Percentiles rank a stretch among this genome's conserved stretches.
These are phyloP conservation scores for Palythoa grandiflora DNA, from an alignment of 92 coral and sea anemone species.

Conservation along the genomic window DNA sequence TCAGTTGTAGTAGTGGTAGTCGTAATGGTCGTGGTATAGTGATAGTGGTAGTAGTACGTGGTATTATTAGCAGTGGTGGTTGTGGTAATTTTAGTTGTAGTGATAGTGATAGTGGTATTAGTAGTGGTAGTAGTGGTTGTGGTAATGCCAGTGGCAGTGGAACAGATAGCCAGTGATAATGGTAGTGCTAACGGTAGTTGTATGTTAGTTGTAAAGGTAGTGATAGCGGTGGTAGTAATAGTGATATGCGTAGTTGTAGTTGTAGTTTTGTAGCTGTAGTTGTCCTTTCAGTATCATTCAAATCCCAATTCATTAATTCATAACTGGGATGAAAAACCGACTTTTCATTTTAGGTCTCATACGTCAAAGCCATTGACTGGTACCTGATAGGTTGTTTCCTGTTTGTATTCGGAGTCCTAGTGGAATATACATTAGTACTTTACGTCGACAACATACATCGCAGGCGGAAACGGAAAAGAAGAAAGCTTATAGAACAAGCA, in stretches of 20 bases:
- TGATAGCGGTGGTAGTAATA: too few species aligned
- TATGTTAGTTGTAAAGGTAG: too few species aligned
- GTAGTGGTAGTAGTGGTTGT: background rate
- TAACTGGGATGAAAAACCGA: background rate
- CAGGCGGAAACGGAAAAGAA: slow-evolving; percentile 56
- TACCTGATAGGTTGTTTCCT: slow-evolving; percentile 98
- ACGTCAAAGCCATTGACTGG: slow-evolving; percentile 98
- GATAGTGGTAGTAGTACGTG: too few species aligned
- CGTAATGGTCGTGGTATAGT: too few species aligned
- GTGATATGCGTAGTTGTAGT: too few species aligned
- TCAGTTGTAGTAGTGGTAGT: background rate
- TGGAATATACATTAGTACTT: slow-evolving; percentile 91
- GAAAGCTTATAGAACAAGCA: slow-evolving; percentile 48
- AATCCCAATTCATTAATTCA: background rate
- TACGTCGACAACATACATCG: slow-evolving; percentile 82
- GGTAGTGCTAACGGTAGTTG: too few species aligned
- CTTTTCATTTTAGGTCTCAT: slow-evolving; percentile 77
- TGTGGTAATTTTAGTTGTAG: background rate
- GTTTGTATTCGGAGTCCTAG: slow-evolving; percentile 91
- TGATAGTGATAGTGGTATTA: background rate
- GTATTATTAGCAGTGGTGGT: too few species aligned
- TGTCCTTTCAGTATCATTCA: background rate
- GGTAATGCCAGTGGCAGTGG: too few species aligned
- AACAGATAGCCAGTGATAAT: too few species aligned
- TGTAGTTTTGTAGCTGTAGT: too few species aligned